phyloP scores from a whole-genome alignment of 2,797 vertebrate genomes.

The Peromyscus melanophrys region DNA sequence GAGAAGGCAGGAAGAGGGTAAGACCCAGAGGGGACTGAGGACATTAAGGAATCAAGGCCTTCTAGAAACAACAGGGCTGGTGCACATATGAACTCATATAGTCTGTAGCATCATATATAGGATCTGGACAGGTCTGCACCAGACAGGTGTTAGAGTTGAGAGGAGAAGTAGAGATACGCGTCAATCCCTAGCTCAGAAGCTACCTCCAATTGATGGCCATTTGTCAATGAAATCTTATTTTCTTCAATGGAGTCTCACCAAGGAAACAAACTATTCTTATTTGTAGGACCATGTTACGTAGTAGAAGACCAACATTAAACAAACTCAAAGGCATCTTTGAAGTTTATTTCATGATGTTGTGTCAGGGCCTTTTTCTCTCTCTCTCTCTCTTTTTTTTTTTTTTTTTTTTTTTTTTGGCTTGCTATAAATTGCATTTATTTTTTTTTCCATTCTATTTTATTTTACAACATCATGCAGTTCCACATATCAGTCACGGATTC shows the following conservation, averaged over 20 bases:
- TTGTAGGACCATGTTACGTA: not conserved
- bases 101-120: not conserved
- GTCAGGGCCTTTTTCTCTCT: not conserved
- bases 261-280: not conserved
- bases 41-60: not conserved
- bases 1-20: not conserved
- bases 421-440: too few relatives aligned
- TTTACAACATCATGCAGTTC: too few relatives aligned
- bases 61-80: not conserved
- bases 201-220: too few relatives aligned
- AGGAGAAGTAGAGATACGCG: not conserved
- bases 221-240: not conserved
- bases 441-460: too few relatives aligned
- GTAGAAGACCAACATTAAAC: not conserved
- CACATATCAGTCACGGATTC: too few relatives aligned
- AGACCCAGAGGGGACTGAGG: not conserved
- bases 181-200: not conserved
- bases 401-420: too few relatives aligned
- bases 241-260: not conserved
- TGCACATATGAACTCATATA: not conserved
- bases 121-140: not conserved
- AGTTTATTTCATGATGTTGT: not conserved
- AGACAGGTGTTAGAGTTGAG: not conserved
- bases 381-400: too few relatives aligned
- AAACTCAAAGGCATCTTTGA: not conserved